A percentile compares a stretch with the other conserved stretches of the same genome.
Conservation (phyloP, 2,888 invertebrate species). For the Pheosia tremula region DNA sequence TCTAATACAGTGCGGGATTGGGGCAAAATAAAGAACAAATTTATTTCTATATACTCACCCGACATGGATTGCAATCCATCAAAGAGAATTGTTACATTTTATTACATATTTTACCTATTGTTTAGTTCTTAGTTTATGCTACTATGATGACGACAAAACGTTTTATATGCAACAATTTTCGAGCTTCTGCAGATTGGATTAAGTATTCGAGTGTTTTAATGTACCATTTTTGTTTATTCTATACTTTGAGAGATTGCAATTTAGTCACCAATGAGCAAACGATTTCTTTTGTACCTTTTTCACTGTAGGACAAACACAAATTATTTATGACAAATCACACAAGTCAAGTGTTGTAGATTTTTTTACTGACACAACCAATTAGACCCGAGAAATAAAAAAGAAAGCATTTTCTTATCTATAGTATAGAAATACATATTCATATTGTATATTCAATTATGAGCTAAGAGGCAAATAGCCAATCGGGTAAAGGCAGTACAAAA, state of each 20-base stretch:
- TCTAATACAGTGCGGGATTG: constrained; percentile 61
- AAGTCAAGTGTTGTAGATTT: constrained; percentile 33
- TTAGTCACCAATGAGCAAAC: constrained; percentile 51
- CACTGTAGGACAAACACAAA: constrained; percentile 45
- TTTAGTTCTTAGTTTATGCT: too few species aligned
- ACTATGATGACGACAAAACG: neutral
- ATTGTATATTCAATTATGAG: constrained; percentile 21
- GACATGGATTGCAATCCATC: constrained; percentile 37
- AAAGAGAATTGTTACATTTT: constrained; percentile 15
- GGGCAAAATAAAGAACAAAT: constrained; percentile 51
- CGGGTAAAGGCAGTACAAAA: constrained; percentile 8
- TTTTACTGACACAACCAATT: constrained; percentile 27
- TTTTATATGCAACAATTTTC: neutral
- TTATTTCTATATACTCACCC: constrained; percentile 62
- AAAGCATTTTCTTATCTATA: constrained; percentile 13
- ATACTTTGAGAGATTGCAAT: constrained; percentile 37
- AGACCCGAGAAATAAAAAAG: constrained; percentile 15
- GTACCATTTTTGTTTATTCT: neutral
- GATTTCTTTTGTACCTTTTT: constrained; percentile 67
- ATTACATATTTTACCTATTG: neutral
- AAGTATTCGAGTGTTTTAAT: neutral
- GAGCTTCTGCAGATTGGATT: neutral
- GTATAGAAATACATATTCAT: constrained; percentile 12
- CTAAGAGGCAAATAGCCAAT: constrained; percentile 34
- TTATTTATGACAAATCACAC: constrained; percentile 30